These are phyloP conservation scores for Heterohyrax brucei DNA, from an alignment of 2,797 vertebrate genomes.

Conservation along the genomic window DNA sequence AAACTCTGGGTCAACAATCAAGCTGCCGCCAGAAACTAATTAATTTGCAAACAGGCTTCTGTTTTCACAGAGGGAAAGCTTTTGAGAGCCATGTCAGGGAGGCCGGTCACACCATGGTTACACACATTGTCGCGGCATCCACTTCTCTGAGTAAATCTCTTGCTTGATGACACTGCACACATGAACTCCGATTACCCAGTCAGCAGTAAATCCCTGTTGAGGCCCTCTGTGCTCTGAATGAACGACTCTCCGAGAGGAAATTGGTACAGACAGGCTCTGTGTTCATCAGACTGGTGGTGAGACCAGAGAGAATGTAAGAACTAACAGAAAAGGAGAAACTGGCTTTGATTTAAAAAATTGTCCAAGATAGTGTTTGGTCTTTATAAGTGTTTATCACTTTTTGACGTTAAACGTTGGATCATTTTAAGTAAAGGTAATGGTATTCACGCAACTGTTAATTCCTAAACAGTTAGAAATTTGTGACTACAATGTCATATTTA, in stretches of 20 bases:
- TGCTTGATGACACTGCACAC: slow-evolving; percentile 91
- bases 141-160: slow-evolving; percentile 90
- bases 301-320: slow-evolving; percentile 62
- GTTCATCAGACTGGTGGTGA: slow-evolving; percentile 88
- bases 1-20: slow-evolving; percentile 93
- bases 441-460: neutral
- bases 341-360: slow-evolving; percentile 21
- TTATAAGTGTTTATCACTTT: slow-evolving; percentile 23
- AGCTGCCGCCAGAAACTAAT: slow-evolving; percentile 93
- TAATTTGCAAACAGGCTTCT: slow-evolving; percentile 93
- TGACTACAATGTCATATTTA: neutral
- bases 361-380: neutral
- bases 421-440: slow-evolving; percentile 9
- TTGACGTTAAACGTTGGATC: neutral
- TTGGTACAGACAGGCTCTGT: slow-evolving; percentile 88
- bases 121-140: slow-evolving; percentile 91
- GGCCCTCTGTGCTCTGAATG: slow-evolving; percentile 84
- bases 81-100: slow-evolving; percentile 91
- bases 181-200: slow-evolving; percentile 91
- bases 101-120: slow-evolving; percentile 91
- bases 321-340: slow-evolving; percentile 51
- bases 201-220: slow-evolving; percentile 91
- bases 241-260: slow-evolving; percentile 89
- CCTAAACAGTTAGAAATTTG: slow-evolving; percentile 18
- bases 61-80: slow-evolving; percentile 92